Conservation (phyloP, 2,888 invertebrate species). For the Caenorhabditis macrosperma region DNA sequence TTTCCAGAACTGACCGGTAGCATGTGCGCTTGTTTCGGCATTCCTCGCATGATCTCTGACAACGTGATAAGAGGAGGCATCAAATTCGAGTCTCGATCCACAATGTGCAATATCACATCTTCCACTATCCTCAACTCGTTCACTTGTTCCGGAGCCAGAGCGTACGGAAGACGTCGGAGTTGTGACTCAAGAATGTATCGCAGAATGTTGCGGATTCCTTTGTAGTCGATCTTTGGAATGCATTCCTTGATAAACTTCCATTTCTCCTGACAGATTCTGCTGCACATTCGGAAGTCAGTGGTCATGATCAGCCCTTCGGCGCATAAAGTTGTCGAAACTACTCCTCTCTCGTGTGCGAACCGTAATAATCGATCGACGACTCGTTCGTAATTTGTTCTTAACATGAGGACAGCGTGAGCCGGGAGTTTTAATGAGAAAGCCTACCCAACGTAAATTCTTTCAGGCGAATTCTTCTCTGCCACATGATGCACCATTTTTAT, state of each 20-base stretch:
- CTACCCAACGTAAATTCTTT: constrained; percentile 26
- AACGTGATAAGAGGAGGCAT: constrained; percentile 67
- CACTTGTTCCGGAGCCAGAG: constrained; percentile 51
- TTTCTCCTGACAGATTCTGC: constrained; percentile 42
- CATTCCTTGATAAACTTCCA: constrained; percentile 53
- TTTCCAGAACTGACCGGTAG: constrained; percentile 58
- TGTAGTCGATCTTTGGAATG: constrained; percentile 60
- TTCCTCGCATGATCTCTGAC: constrained; percentile 60
- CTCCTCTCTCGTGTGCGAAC: constrained; percentile 23
- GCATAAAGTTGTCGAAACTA: constrained; percentile 27
- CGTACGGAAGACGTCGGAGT: constrained; percentile 30
- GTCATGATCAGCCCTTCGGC: constrained; percentile 59
- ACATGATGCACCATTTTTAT: constrained; percentile 46
- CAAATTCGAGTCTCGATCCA: constrained; percentile 59
- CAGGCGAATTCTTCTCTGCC: constrained; percentile 28
- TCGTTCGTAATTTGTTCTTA: constrained; percentile 43
- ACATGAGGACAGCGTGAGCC: not conserved
- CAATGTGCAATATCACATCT: constrained; percentile 54
- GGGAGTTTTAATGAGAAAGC: not conserved
- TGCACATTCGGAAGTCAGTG: constrained; percentile 59
- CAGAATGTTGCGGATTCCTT: constrained; percentile 56
- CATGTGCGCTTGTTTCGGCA: constrained; percentile 49
- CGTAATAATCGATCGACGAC: constrained; percentile 39
- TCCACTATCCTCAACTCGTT: constrained; percentile 46
- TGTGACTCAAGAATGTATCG: constrained; percentile 49